Conservation (phyloP, 2,113 vertebrate species). For the Chunga burmeisteri region DNA sequence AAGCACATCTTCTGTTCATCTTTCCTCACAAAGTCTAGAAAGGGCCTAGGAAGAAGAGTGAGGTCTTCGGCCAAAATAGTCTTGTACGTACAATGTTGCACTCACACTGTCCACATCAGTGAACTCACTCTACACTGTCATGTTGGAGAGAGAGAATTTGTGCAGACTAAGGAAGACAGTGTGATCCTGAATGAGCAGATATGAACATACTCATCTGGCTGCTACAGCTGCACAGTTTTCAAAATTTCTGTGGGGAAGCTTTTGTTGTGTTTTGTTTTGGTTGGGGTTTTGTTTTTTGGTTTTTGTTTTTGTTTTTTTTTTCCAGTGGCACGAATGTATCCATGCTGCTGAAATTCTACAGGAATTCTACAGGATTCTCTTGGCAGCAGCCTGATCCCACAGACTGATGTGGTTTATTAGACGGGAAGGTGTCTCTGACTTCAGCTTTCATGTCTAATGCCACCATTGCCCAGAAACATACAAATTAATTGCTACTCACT, state of each 20-base stretch:
- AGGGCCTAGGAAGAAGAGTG: neutral
- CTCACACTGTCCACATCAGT: neutral
- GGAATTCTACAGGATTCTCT: neutral
- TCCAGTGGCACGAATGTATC: neutral
- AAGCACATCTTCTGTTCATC: neutral
- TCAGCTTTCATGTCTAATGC: conserved; percentile 23
- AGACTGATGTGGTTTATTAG: neutral
- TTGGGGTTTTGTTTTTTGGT: neutral
- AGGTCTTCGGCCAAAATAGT: neutral
- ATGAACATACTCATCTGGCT: neutral
- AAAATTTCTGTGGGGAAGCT: neutral
- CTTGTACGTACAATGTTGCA: neutral
- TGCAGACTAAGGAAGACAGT: neutral
- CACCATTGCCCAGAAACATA: conserved; percentile 17
- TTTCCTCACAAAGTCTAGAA: neutral
- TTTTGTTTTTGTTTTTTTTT: neutral
- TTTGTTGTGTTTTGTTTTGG: neutral
- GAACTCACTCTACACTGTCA: neutral
- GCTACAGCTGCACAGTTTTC: neutral
- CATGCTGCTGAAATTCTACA: neutral
- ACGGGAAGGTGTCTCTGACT: conserved; percentile 1
- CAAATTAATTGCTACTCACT: conserved; percentile 14
- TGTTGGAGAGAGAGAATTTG: neutral
- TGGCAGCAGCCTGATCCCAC: neutral
- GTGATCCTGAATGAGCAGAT: neutral